Conservation (phyloP, 2,888 invertebrate genomes). For the Cephus sareptanus region DNA sequence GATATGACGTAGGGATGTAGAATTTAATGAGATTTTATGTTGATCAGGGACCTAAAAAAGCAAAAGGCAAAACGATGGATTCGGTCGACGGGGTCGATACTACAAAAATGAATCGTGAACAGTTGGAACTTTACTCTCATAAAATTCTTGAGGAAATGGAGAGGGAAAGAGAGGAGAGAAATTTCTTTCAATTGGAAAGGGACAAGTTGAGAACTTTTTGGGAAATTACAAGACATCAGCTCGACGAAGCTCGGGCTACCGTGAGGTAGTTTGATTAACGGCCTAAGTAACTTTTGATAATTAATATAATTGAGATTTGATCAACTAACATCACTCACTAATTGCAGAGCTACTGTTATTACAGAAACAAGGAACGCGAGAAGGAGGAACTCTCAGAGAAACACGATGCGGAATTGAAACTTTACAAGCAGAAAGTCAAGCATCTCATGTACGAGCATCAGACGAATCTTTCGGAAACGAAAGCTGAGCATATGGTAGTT, state of each 20-base stretch:
- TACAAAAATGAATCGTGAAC: slow-evolving; percentile 91
- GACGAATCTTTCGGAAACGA: slow-evolving; percentile 83
- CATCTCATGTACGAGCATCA: slow-evolving; percentile 93
- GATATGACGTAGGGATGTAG: not conserved
- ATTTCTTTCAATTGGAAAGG: slow-evolving; percentile 94
- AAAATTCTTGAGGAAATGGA: slow-evolving; percentile 91
- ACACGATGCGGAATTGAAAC: slow-evolving; percentile 88
- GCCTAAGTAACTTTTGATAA: not conserved
- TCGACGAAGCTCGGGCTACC: slow-evolving; percentile 84
- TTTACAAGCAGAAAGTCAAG: slow-evolving; percentile 93
- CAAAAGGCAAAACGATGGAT: slow-evolving; percentile 45
- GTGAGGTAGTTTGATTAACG: slow-evolving; percentile 65
- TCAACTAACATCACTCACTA: not conserved
- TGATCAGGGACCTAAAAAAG: slow-evolving; percentile 26
- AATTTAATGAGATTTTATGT: not conserved
- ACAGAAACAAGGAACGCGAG: slow-evolving; percentile 83
- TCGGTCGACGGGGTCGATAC: slow-evolving; percentile 89
- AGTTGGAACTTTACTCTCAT: slow-evolving; percentile 89
- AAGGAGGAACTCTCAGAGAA: slow-evolving; percentile 89
- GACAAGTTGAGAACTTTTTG: slow-evolving; percentile 95
- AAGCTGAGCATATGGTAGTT: slow-evolving; percentile 85
- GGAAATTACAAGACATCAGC: slow-evolving; percentile 92
- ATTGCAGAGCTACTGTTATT: not conserved
- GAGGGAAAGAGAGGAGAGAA: slow-evolving; percentile 93
- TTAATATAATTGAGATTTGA: not conserved